phyloP scores from a whole-genome alignment of 2,797 vertebrate genomes.

The Semotilus atromaculatus region DNA sequence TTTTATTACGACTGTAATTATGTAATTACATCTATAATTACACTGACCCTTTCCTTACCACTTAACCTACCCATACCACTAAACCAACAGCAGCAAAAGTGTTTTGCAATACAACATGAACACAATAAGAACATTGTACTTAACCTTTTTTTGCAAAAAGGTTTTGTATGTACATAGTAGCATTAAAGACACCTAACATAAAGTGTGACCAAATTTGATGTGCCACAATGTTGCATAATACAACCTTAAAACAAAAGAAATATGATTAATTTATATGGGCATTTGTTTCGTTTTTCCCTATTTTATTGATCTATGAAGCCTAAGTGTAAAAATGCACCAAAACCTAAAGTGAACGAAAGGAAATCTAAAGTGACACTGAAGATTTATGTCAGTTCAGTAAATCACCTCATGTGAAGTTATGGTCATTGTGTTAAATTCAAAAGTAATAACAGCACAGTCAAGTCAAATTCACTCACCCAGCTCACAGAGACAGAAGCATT shows the following conservation, averaged over 20 bases:
- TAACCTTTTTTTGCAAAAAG: background rate
- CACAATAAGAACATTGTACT: background rate
- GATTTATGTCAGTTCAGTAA: background rate
- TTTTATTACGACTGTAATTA: background rate
- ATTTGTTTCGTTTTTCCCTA: background rate
- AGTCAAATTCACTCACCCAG: constrained; percentile 44
- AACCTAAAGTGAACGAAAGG: background rate
- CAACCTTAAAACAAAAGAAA: background rate
- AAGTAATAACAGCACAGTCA: background rate
- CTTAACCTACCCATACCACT: background rate
- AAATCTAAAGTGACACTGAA: background rate
- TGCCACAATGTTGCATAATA: background rate
- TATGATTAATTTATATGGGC: background rate
- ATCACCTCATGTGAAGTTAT: background rate
- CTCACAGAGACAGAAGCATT: constrained; percentile 27
- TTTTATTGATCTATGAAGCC: background rate
- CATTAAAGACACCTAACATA: background rate
- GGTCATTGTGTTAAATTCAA: background rate
- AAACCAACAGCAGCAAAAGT: background rate
- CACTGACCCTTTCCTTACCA: background rate
- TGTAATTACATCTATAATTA: background rate
- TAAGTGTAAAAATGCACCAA: background rate
- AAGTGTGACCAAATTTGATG: background rate
- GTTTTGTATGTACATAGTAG: background rate
- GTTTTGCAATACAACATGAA: background rate